A percentile compares a stretch with the other conserved stretches of the same genome.
Conservation (phyloP, 2,797 vertebrate genomes). For the Petrocephalus schoutedeni region DNA sequence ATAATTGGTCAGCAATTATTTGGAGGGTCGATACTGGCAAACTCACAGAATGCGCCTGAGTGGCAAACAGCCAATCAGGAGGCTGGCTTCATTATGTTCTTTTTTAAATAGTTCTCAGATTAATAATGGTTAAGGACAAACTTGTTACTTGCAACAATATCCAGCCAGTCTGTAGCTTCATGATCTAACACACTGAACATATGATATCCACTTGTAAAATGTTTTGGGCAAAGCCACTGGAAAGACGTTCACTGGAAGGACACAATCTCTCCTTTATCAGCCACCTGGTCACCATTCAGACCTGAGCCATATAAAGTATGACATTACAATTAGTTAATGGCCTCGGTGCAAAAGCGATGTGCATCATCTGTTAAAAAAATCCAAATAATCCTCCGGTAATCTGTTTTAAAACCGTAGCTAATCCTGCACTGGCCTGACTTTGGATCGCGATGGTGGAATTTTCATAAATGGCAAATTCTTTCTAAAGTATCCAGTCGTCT, state of each 20-base stretch:
- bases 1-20: neutral
- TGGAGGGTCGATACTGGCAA: neutral
- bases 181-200: neutral
- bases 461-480: conserved; percentile 23
- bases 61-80: neutral
- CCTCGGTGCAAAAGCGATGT: conserved; percentile 31
- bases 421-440: conserved; percentile 37
- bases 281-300: conserved; percentile 20
- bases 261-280: neutral
- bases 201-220: neutral
- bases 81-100: neutral
- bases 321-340: conserved; percentile 46
- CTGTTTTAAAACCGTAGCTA: conserved; percentile 42
- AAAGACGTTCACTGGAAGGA: neutral
- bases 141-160: neutral
- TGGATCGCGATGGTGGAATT: conserved; percentile 15
- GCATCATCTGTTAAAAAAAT: conserved; percentile 37
- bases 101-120: neutral
- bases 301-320: conserved; percentile 25
- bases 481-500: conserved; percentile 27
- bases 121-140: neutral
- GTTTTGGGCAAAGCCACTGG: neutral
- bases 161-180: neutral
- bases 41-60: neutral
- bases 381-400: conserved; percentile 37